Evolutionary conservation across 2,797 vertebrate species (phyloP).

Genomic region (Sphenopsis melanotis): DNA sequence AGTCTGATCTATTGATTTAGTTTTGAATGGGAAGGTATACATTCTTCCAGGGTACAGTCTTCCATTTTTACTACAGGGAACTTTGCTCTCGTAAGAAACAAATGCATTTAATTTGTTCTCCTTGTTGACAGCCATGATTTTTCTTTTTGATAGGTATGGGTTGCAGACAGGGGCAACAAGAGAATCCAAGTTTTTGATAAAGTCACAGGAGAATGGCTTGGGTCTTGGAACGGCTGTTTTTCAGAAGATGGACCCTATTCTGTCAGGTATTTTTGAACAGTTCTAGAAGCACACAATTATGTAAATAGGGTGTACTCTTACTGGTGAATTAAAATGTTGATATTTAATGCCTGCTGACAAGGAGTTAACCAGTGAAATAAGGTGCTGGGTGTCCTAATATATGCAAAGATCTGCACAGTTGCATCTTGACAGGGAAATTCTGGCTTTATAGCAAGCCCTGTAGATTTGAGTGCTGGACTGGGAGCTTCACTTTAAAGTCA

Average conservation of each 20-base stretch:
- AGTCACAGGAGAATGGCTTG: slow-evolving; percentile 89
- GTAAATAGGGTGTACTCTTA: neutral
- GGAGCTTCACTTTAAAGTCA: neutral
- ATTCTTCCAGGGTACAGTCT: neutral
- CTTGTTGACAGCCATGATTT: neutral
- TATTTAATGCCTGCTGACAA: neutral
- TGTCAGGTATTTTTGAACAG: slow-evolving; percentile 75
- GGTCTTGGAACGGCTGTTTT: slow-evolving; percentile 89
- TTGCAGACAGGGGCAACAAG: slow-evolving; percentile 92
- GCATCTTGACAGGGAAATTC: neutral
- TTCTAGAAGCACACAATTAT: neutral
- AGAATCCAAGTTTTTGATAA: slow-evolving; percentile 94
- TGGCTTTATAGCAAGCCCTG: neutral
- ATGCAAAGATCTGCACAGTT: neutral
- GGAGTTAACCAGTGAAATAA: neutral
- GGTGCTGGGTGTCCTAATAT: neutral
- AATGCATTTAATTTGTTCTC: neutral
- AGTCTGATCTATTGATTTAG: neutral
- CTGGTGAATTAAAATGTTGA: neutral
- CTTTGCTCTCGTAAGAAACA: neutral
- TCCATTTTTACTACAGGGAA: neutral
- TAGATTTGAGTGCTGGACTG: neutral
- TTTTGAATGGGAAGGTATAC: neutral
- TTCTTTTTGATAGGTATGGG: slow-evolving; percentile 84
- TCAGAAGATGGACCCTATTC: slow-evolving; percentile 89